Percentiles rank a stretch among this genome's conserved stretches.
Evolutionary conservation across 1,140 invertebrate genomes (phyloP).

Genomic region (Euschistus heros): DNA sequence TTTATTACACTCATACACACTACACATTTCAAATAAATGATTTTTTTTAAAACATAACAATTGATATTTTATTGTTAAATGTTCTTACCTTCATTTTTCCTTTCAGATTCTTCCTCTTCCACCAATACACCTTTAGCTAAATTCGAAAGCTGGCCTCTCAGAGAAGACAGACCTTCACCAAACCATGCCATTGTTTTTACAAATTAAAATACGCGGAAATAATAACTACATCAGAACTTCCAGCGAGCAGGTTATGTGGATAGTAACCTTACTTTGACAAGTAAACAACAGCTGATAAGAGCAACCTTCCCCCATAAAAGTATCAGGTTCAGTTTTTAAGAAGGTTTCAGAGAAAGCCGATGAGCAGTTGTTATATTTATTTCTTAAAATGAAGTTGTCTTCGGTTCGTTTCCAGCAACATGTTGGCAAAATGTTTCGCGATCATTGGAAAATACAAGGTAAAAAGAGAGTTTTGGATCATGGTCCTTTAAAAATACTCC

Average conservation of each 20-base stretch:
- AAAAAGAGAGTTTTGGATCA: slow-evolving; percentile 43
- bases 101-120: slow-evolving; percentile 19
- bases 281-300: too few species aligned
- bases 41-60: too few species aligned
- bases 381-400: slow-evolving; percentile 49
- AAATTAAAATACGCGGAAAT: neutral
- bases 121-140: slow-evolving; percentile 33
- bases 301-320: too few species aligned
- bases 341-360: too few species aligned
- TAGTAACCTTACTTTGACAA: too few species aligned
- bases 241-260: too few species aligned
- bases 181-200: slow-evolving; percentile 31
- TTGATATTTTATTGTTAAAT: too few species aligned
- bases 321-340: neutral
- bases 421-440: slow-evolving; percentile 53
- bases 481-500: slow-evolving; percentile 40
- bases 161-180: slow-evolving; percentile 32
- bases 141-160: slow-evolving; percentile 33
- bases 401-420: slow-evolving; percentile 49
- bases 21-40: too few species aligned
- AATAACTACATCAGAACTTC: too few species aligned
- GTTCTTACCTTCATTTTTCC: too few species aligned
- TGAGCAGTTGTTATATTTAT: neutral
- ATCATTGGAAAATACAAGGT: slow-evolving; percentile 52
- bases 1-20: too few species aligned